phyloP scores from a whole-genome alignment of 2,797 vertebrate genomes.

The Melanotaenia nigrans region DNA sequence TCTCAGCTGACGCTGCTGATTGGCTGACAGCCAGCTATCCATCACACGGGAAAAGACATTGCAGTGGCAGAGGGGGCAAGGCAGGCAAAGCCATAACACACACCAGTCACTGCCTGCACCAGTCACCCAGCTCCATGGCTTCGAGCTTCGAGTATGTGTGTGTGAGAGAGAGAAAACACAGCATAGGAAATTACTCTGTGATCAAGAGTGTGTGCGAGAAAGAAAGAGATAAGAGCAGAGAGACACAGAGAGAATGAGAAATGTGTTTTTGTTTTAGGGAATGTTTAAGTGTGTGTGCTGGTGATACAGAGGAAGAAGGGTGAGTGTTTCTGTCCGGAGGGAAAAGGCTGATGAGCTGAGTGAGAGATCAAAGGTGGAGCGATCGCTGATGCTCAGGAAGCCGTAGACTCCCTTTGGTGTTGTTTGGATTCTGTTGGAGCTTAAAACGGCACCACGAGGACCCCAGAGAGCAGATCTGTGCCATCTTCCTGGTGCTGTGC shows the following conservation, averaged over 20 bases:
- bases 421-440: conserved; percentile 28
- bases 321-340: conserved; percentile 22
- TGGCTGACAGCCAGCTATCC: conserved; percentile 36
- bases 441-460: conserved; percentile 4
- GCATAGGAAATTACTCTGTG: conserved; percentile 30
- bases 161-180: conserved; percentile 9
- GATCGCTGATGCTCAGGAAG: conserved; percentile 20
- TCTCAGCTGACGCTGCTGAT: conserved; percentile 4
- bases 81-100: conserved; percentile 22
- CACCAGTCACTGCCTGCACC: not conserved
- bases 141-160: not conserved
- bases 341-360: conserved; percentile 44
- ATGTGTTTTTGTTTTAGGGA: conserved; percentile 40
- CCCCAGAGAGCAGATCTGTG: not conserved
- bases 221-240: conserved; percentile 21
- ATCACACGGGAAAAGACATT: conserved; percentile 26
- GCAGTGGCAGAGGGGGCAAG: conserved; percentile 20
- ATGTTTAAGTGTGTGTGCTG: conserved; percentile 12
- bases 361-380: conserved; percentile 48
- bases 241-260: conserved; percentile 30
- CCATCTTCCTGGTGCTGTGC: conserved; percentile 3
- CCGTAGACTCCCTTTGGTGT: conserved; percentile 6
- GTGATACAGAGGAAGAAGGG: conserved; percentile 1
- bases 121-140: not conserved
- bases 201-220: conserved; percentile 16